Evolutionary conservation across 35 echinoderm and acorn worm genomes (phyloP).

Genomic region (Stichopus chloronotus): DNA sequence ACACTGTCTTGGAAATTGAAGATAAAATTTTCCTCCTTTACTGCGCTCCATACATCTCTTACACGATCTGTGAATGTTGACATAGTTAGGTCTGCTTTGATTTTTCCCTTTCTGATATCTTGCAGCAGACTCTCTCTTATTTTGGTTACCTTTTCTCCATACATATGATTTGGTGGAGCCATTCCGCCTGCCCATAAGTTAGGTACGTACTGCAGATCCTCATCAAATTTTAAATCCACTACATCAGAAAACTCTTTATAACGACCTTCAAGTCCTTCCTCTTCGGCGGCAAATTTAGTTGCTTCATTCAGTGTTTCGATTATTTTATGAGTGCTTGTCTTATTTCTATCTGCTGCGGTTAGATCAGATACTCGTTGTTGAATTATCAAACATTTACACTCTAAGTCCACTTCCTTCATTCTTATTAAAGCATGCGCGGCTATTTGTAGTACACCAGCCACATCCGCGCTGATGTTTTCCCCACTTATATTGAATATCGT

Average conservation of each 20-base stretch:
- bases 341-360: conserved; percentile 10
- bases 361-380: conserved; percentile 16
- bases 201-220: background rate
- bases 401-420: conserved; percentile 43
- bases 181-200: background rate
- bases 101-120: conserved; percentile 11
- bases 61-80: conserved; percentile 9
- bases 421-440: conserved; percentile 19
- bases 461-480: conserved; percentile 29
- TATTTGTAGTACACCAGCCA: conserved; percentile 38
- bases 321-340: background rate
- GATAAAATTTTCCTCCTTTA: conserved; percentile 40
- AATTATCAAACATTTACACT: conserved; percentile 20
- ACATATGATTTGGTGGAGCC: conserved; percentile 44
- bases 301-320: background rate
- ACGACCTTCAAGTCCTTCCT: background rate
- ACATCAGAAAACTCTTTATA: conserved; percentile 23
- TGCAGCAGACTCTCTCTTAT: background rate
- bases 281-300: background rate
- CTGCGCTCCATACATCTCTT: conserved; percentile 47
- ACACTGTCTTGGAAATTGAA: conserved; percentile 61
- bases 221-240: background rate
- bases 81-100: background rate
- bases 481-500: conserved; percentile 54
- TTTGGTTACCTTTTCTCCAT: background rate